A percentile compares a stretch with the other conserved stretches of the same genome.
These are phyloP conservation scores for Terrapene triunguis DNA, from an alignment of 2,113 vertebrate species.

Conservation along the genomic window DNA sequence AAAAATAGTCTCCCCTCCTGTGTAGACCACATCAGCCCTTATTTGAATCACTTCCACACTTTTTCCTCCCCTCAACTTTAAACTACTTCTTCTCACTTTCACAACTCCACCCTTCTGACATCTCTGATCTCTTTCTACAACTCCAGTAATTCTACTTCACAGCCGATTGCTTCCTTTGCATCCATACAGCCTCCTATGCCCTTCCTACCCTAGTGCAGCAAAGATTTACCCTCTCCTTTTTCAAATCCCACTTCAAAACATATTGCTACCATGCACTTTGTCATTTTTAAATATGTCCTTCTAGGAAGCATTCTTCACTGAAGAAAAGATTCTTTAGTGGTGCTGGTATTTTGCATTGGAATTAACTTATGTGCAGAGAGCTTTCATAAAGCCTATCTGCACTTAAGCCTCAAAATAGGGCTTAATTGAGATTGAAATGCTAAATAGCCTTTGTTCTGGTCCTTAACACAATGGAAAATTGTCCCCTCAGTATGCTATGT, in stretches of 20 bases:
- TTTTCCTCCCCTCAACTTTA: background rate
- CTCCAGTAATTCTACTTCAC: background rate
- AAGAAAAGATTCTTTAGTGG: background rate
- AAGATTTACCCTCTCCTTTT: background rate
- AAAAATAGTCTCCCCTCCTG: background rate
- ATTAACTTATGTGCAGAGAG: background rate
- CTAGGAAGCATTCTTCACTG: background rate
- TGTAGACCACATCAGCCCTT: background rate
- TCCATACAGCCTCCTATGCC: background rate
- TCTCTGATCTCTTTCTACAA: background rate
- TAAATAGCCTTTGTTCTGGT: background rate
- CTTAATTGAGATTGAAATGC: constrained; percentile 31
- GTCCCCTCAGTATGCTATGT: constrained; percentile 23
- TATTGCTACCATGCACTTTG: background rate
- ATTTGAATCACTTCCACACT: background rate
- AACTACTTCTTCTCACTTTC: background rate
- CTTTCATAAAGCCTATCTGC: background rate
- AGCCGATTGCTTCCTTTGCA: background rate
- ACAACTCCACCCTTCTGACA: background rate
- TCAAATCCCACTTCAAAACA: background rate
- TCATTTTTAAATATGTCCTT: background rate
- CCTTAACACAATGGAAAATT: background rate
- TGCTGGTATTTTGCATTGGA: background rate
- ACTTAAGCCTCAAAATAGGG: constrained; percentile 40
- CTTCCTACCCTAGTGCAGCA: background rate